Evolutionary conservation across 1,140 invertebrate species (phyloP).

Genomic region (Neotoxoptera formosana): DNA sequence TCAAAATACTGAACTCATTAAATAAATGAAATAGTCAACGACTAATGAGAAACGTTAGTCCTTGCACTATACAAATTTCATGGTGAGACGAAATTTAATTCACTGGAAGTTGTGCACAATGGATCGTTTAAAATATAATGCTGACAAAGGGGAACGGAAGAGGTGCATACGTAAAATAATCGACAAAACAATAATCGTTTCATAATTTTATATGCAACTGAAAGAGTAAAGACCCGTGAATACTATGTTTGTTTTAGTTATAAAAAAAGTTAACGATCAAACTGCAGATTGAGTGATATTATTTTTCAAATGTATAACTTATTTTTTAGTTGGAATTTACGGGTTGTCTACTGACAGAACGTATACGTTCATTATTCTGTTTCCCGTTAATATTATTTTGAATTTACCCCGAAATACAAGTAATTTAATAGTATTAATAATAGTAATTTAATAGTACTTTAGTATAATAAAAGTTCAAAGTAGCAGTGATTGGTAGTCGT

Average conservation of each 20-base stretch:
- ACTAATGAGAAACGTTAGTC: not conserved
- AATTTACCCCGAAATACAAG: not conserved
- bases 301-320: not conserved
- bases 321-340: not conserved
- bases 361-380: not conserved
- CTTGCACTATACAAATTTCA: not conserved
- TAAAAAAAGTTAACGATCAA: not conserved
- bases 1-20: slow-evolving; percentile 18
- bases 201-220: not conserved
- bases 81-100: not conserved
- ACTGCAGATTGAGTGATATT: not conserved
- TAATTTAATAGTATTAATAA: not conserved
- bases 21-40: not conserved
- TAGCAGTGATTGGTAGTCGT: not conserved
- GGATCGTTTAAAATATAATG: not conserved
- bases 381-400: not conserved
- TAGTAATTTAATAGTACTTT: not conserved
- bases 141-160: not conserved
- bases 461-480: not conserved
- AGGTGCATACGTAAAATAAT: not conserved
- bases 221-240: not conserved
- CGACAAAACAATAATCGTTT: not conserved
- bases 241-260: not conserved
- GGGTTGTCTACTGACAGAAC: not conserved
- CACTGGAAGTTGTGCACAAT: not conserved